These are phyloP conservation scores for Sebastolobus alascanus DNA, from an alignment of 2,797 vertebrate species.

Conservation along the genomic window DNA sequence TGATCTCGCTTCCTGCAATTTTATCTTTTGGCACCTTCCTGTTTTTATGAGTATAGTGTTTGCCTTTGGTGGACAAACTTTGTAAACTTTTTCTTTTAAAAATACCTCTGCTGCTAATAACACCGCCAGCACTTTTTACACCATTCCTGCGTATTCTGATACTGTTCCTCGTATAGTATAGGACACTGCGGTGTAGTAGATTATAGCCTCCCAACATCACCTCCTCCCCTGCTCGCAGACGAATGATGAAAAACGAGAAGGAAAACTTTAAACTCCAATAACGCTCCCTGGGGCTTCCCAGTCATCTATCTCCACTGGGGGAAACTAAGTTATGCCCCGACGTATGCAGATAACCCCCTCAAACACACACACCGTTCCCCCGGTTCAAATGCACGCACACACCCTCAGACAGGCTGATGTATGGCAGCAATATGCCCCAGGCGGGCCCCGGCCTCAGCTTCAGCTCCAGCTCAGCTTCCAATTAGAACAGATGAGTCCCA, in stretches of 20 bases:
- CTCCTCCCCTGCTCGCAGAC: slow-evolving; percentile 60
- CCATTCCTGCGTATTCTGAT: slow-evolving; percentile 28
- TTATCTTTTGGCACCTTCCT: slow-evolving; percentile 5
- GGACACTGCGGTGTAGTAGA: slow-evolving; percentile 49
- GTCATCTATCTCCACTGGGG: slow-evolving; percentile 81
- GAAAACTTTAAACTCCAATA: slow-evolving; percentile 84
- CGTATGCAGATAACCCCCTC: slow-evolving; percentile 82
- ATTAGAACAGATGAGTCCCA: slow-evolving; percentile 88
- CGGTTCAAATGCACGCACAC: slow-evolving; percentile 56
- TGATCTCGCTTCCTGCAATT: slow-evolving; percentile 10
- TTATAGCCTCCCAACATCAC: slow-evolving; percentile 59
- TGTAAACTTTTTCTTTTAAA: slow-evolving; percentile 35
- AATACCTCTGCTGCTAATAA: neutral
- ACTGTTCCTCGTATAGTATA: slow-evolving; percentile 23
- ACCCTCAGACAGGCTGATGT: slow-evolving; percentile 86
- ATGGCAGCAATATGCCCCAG: slow-evolving; percentile 88
- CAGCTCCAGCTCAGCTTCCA: slow-evolving; percentile 79
- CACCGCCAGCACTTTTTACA: slow-evolving; percentile 25
- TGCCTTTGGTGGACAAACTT: slow-evolving; percentile 30
- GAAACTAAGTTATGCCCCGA: slow-evolving; percentile 84
- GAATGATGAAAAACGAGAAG: slow-evolving; percentile 80
- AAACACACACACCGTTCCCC: slow-evolving; percentile 51
- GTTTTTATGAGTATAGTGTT: slow-evolving; percentile 29
- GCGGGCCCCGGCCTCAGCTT: slow-evolving; percentile 76
- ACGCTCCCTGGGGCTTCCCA: slow-evolving; percentile 77